Percentiles rank a stretch among this genome's conserved stretches.
Evolutionary conservation across 2,797 vertebrate species (phyloP).

Genomic region (Platalea minor): DNA sequence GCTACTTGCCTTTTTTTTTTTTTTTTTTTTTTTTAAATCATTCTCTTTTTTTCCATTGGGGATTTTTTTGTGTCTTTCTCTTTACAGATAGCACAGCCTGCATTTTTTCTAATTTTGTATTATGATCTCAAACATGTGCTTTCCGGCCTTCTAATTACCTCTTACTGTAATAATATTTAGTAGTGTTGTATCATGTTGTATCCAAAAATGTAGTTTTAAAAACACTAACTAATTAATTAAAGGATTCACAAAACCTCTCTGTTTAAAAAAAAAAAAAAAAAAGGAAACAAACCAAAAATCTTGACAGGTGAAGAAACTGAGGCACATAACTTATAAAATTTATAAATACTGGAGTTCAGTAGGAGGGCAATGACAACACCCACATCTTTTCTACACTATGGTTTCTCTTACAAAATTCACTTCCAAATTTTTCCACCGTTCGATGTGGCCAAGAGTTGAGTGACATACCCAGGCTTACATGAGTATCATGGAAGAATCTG

Average conservation of each 20-base stretch:
- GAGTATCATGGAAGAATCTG: not conserved
- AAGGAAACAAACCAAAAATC: not conserved
- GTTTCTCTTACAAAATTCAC: not conserved
- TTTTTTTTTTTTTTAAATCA: not conserved
- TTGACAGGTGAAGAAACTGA: slow-evolving; percentile 1
- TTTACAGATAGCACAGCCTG: not conserved
- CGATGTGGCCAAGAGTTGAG: not conserved
- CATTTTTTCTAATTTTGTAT: not conserved
- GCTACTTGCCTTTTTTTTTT: not conserved
- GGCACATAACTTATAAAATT: not conserved
- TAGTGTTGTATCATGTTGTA: not conserved
- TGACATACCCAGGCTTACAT: not conserved
- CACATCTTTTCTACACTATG: not conserved
- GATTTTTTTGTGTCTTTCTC: not conserved
- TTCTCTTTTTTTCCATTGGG: not conserved
- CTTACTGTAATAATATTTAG: not conserved
- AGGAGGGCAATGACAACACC: not conserved
- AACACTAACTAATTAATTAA: not conserved
- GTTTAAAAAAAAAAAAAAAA: not conserved
- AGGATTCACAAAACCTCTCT: not conserved
- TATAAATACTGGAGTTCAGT: not conserved
- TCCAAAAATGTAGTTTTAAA: not conserved
- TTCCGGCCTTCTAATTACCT: not conserved
- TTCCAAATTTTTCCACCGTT: not conserved
- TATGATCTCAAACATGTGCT: not conserved